phyloP scores from a whole-genome alignment of 2,888 invertebrate species.

The Uropetala carovei region DNA sequence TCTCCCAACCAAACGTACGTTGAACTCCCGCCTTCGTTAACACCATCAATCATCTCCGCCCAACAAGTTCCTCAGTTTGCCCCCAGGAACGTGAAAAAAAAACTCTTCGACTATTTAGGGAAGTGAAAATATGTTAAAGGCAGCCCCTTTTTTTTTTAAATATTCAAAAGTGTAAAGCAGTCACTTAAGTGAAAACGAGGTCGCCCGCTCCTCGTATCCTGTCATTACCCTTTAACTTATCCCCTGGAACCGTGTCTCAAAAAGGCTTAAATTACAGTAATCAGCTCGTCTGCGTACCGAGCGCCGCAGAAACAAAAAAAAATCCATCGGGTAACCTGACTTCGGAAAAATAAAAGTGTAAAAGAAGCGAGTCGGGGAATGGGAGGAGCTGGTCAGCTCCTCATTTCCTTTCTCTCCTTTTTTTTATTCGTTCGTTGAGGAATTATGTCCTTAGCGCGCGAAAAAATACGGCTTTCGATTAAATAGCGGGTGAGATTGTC shows the following conservation, averaged over 20 bases:
- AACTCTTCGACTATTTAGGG: slow-evolving; percentile 31
- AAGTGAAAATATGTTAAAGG: background rate
- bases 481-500: background rate
- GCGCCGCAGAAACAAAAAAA: too few species aligned
- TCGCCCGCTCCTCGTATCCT: background rate
- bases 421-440: slow-evolving; percentile 5
- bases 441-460: slow-evolving; percentile 24
- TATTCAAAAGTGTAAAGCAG: slow-evolving; percentile 3
- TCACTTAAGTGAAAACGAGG: slow-evolving; percentile 15
- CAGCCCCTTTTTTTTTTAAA: background rate
- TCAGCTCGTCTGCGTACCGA: background rate
- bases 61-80: background rate
- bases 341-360: too few species aligned
- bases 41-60: background rate
- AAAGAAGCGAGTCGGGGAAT: background rate
- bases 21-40: background rate
- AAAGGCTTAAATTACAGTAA: slow-evolving; percentile 15
- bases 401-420: background rate
- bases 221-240: slow-evolving; percentile 28
- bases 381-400: background rate
- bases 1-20: slow-evolving; percentile 8
- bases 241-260: background rate
- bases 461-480: background rate
- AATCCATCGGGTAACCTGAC: too few species aligned
- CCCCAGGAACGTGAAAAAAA: background rate